Evolutionary conservation across 2,888 invertebrate genomes (phyloP).

Genomic region (Deilephila porcellus): DNA sequence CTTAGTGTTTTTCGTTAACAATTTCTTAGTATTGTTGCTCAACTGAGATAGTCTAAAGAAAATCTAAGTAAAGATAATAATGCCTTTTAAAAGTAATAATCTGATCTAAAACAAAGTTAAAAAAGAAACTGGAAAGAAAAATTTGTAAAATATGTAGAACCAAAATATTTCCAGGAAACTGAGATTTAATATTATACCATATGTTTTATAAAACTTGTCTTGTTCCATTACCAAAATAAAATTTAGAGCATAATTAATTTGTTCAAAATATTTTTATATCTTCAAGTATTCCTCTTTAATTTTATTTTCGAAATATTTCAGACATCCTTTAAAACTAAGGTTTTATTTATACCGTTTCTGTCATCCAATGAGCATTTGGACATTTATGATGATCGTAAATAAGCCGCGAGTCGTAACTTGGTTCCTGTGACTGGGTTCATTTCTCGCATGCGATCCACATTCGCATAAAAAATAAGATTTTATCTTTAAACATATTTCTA

Average conservation of each 20-base stretch:
- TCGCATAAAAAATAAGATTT: constrained; percentile 7
- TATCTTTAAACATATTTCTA: background rate
- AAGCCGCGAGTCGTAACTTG: constrained; percentile 46
- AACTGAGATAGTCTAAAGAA: too few species aligned
- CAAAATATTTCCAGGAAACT: too few species aligned
- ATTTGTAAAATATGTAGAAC: too few species aligned
- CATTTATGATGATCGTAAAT: constrained; percentile 51
- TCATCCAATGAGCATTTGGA: constrained; percentile 41
- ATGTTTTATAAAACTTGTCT: too few species aligned
- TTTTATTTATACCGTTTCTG: constrained; percentile 33
- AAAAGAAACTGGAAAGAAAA: too few species aligned
- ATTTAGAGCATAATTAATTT: background rate
- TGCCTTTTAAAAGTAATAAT: too few species aligned
- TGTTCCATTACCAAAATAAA: background rate
- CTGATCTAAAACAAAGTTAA: too few species aligned
- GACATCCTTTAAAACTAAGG: constrained; percentile 39
- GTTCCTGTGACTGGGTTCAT: constrained; percentile 45
- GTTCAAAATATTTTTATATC: background rate
- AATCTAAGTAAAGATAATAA: too few species aligned
- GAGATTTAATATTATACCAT: too few species aligned
- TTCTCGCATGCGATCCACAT: constrained; percentile 13
- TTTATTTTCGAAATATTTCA: constrained; percentile 18
- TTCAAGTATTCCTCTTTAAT: background rate
- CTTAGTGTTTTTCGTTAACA: too few species aligned
- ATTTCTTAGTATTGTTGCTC: too few species aligned